Conservation (phyloP, 2,888 invertebrate genomes). For the Netelia virgata region DNA sequence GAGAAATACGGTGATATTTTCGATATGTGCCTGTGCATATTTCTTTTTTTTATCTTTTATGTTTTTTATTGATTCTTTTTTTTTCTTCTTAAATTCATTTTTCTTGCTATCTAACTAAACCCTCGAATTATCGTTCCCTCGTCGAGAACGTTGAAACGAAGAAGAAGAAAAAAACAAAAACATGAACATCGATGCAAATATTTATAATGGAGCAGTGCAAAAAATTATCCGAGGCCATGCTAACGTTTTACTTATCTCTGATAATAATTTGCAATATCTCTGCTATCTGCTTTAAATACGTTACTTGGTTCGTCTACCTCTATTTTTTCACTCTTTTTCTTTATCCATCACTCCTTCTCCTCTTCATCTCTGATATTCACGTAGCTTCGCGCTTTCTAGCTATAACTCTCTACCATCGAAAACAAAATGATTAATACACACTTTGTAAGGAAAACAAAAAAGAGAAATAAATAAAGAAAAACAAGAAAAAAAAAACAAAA, state of each 20-base stretch:
- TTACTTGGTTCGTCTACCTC: slow-evolving; percentile 34
- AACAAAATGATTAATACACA: slow-evolving; percentile 17
- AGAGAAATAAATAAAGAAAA: neutral
- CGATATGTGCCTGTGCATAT: slow-evolving; percentile 48
- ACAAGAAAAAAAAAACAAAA: slow-evolving; percentile 16
- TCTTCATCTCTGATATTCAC: slow-evolving; percentile 5
- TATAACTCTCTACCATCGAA: slow-evolving; percentile 25
- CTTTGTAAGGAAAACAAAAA: neutral
- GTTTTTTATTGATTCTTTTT: too few relatives aligned
- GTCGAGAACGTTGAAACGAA: neutral
- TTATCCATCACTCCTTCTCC: slow-evolving; percentile 30
- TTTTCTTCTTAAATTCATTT: neutral
- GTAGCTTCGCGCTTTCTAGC: slow-evolving; percentile 43
- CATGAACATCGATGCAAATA: neutral
- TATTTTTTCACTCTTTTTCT: slow-evolving; percentile 11
- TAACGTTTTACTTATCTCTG: slow-evolving; percentile 52
- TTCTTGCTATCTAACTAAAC: slow-evolving; percentile 21
- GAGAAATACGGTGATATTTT: slow-evolving; percentile 52
- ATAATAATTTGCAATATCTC: slow-evolving; percentile 53
- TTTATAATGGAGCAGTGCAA: slow-evolving; percentile 51
- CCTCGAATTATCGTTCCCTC: slow-evolving; percentile 10
- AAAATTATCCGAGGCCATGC: slow-evolving; percentile 65
- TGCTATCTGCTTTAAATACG: slow-evolving; percentile 10
- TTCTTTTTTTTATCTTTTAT: neutral
- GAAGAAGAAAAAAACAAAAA: slow-evolving; percentile 1